Evolutionary conservation across 2,888 invertebrate species (phyloP).

Genomic region (Caenorhabditis doughertyi): DNA sequence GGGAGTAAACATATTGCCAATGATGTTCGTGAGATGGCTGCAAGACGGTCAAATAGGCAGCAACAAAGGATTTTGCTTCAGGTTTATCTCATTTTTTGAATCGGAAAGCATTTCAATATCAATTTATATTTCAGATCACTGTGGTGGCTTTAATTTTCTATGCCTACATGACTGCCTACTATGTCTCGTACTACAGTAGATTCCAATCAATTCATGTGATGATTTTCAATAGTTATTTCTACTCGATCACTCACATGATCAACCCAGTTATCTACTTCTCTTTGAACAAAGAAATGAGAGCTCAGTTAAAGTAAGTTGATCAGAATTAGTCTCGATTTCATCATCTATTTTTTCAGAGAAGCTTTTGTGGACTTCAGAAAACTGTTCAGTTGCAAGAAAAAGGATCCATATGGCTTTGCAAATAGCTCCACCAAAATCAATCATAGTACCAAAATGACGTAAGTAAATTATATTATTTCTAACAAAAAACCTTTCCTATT

Average conservation of each 20-base stretch:
- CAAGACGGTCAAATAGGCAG: conserved; percentile 78
- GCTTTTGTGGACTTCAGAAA: conserved; percentile 53
- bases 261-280: conserved; percentile 82
- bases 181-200: conserved; percentile 80
- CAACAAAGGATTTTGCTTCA: conserved; percentile 81
- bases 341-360: conserved; percentile 49
- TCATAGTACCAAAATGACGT: conserved; percentile 65
- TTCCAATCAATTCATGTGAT: conserved; percentile 75
- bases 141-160: conserved; percentile 82
- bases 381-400: conserved; percentile 57
- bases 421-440: conserved; percentile 66
- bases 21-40: conserved; percentile 78
- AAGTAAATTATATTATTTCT: neutral
- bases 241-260: conserved; percentile 82
- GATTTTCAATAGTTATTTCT: conserved; percentile 82
- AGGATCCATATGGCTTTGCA: conserved; percentile 65
- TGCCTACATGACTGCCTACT: conserved; percentile 81
- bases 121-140: conserved; percentile 76
- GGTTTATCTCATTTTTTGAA: no score
- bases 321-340: neutral
- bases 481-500: neutral
- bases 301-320: conserved; percentile 61
- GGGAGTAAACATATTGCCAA: conserved; percentile 76
- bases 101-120: neutral
- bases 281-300: conserved; percentile 79